Percentiles rank a stretch among this genome's conserved stretches.
Evolutionary conservation across 2,888 invertebrate genomes (phyloP).

Genomic region (Frankliniella fusca): DNA sequence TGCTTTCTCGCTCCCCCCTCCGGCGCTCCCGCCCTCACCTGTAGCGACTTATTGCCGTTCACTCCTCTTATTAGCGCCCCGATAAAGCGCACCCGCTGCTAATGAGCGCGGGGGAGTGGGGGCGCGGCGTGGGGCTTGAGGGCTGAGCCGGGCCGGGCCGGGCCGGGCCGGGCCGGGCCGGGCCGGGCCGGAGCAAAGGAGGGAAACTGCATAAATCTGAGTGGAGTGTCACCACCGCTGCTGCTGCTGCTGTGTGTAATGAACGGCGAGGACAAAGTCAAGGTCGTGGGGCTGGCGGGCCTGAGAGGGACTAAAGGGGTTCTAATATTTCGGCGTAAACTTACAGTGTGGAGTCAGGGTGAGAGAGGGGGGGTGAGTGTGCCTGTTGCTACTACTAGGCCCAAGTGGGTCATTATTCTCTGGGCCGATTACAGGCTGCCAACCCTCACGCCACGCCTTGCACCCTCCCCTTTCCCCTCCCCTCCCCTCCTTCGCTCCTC

Average conservation of each 20-base stretch:
- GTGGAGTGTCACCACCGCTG: too few species aligned
- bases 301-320: background rate
- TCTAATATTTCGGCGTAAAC: slow-evolving; percentile 2
- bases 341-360: background rate
- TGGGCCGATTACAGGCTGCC: slow-evolving; percentile 14
- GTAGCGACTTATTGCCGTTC: too few species aligned
- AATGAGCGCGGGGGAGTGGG: too few species aligned
- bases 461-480: background rate
- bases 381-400: slow-evolving; percentile 20
- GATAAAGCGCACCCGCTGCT: too few species aligned
- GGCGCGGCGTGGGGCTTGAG: too few species aligned
- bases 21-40: too few species aligned
- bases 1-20: too few species aligned
- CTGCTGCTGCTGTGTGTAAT: background rate
- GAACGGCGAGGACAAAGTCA: background rate
- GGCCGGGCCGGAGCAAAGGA: too few species aligned
- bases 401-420: slow-evolving; percentile 19
- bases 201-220: too few species aligned
- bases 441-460: background rate
- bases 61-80: too few species aligned
- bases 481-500: background rate
- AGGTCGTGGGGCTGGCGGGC: background rate
- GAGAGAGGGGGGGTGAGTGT: background rate
- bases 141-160: too few species aligned
- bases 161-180: too few species aligned